A percentile compares a stretch with the other conserved stretches of the same genome.
These are phyloP conservation scores for Acronicta aceris DNA, from an alignment of 2,888 invertebrate genomes.

Conservation along the genomic window DNA sequence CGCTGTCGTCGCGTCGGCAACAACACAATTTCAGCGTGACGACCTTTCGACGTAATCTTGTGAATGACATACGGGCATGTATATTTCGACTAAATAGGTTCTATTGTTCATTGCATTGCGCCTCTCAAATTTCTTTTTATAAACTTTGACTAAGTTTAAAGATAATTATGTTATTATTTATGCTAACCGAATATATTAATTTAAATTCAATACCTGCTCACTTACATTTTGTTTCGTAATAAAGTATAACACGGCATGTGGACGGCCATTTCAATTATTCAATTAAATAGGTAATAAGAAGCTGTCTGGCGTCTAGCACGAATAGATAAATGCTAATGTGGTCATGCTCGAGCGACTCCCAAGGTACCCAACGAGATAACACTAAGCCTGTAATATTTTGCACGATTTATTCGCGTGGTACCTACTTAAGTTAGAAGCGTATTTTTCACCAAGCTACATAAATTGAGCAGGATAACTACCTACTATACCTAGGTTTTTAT, in stretches of 20 bases:
- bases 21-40: slow-evolving; percentile 72
- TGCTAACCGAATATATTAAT: too few relatives aligned
- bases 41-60: slow-evolving; percentile 75
- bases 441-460: slow-evolving; percentile 38
- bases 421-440: slow-evolving; percentile 34
- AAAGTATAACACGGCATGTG: slow-evolving; percentile 38
- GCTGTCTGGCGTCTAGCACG: slow-evolving; percentile 58
- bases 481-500: slow-evolving; percentile 15
- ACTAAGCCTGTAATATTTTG: slow-evolving; percentile 45
- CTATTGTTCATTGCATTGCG: slow-evolving; percentile 44
- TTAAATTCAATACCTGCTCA: not conserved
- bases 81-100: slow-evolving; percentile 46
- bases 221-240: slow-evolving; percentile 21
- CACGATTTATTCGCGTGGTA: slow-evolving; percentile 33
- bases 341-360: slow-evolving; percentile 66
- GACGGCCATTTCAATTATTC: slow-evolving; percentile 58
- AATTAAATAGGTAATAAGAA: slow-evolving; percentile 62
- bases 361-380: slow-evolving; percentile 36
- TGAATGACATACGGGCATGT: slow-evolving; percentile 71
- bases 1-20: slow-evolving; percentile 67
- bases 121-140: slow-evolving; percentile 10
- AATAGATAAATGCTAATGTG: slow-evolving; percentile 69
- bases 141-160: not conserved
- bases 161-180: too few relatives aligned
- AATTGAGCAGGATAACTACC: slow-evolving; percentile 35